These are phyloP conservation scores for Pygocentrus nattereri DNA, from an alignment of 2,797 vertebrate species.

Conservation along the genomic window DNA sequence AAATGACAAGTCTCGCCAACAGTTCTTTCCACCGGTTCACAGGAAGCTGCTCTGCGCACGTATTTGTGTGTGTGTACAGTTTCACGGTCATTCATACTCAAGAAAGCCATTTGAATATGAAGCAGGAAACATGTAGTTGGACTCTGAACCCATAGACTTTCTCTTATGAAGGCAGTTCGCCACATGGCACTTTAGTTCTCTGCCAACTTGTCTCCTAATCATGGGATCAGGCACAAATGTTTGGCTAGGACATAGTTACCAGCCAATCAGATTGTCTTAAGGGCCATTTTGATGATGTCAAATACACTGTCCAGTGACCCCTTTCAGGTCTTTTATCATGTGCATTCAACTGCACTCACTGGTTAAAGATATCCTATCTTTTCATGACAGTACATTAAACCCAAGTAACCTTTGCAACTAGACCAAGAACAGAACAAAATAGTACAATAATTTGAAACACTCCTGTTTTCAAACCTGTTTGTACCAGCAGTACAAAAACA, in stretches of 20 bases:
- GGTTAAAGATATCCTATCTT: constrained; percentile 36
- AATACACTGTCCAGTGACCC: background rate
- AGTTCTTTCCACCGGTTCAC: constrained; percentile 3
- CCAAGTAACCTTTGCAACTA: background rate
- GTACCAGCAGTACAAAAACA: background rate
- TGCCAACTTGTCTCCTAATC: background rate
- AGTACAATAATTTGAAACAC: background rate
- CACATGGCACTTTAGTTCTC: background rate
- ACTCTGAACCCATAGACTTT: background rate
- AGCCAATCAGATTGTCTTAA: background rate
- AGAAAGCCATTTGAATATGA: constrained; percentile 10
- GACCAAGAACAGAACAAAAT: constrained; percentile 18
- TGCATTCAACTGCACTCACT: constrained; percentile 12
- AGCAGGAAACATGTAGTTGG: constrained; percentile 3
- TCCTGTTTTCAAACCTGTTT: constrained; percentile 2
- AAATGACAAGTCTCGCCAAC: background rate
- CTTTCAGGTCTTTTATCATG: constrained; percentile 30
- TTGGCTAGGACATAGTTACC: constrained; percentile 3
- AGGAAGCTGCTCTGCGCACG: background rate
- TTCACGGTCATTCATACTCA: background rate
- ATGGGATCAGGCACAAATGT: background rate
- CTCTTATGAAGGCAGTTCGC: background rate
- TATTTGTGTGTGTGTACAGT: background rate
- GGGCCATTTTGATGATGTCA: background rate
- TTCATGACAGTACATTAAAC: constrained; percentile 3